Base-by-base conservation (phyloP, 2,888 invertebrate genomes). In the Xiphydria camelus region DNA sequence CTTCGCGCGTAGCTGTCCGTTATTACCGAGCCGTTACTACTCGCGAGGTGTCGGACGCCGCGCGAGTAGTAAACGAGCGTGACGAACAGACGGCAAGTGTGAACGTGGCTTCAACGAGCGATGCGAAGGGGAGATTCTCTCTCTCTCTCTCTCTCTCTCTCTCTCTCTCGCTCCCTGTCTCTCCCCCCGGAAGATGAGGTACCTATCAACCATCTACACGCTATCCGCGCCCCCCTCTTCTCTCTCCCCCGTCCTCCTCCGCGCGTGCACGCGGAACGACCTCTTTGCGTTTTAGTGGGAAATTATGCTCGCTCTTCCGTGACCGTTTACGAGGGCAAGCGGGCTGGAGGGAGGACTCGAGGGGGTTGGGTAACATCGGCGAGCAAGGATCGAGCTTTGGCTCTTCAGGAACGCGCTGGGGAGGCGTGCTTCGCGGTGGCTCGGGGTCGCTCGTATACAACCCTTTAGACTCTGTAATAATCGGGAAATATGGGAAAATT, bases 241-340 rank as follows among this genome's bases (percentile, higher is more conserved):
- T n/a, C 35, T 37, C 25, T 38, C 23, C 23, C 38, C 41, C 42
- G 34, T 20, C 26, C 14, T 12, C 26, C 14, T 26, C 26, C 14
- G 10, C 14, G 26, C 26, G 12, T 12, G 14, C 26, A 10, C 10
- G 26, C 57, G 54, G 62, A 63, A 66, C 63, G 68, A 69, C 59
- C 62, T 61, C 64, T 64, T 67, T 51, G 62, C 66, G 62, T 66
- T 71, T 71, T 68, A 71, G 66, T 64, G 53, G 64, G 61, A 62
- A 68, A 71, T 70, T 67, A 69, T 66, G 64, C 63, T 64, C 62
- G 61, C 56, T 64, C 59, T 64, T 64, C 62, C 63, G 57, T 59
- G 62, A 64, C 59, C 70, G 61, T 70, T 70, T 70, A 69, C 66
- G 70, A 67, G 62, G 55, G 41, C 35, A 47, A 19, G 31, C n/a